Evolutionary conservation across 1,140 invertebrate genomes (phyloP).

Genomic region (Drosophila albomicans): DNA sequence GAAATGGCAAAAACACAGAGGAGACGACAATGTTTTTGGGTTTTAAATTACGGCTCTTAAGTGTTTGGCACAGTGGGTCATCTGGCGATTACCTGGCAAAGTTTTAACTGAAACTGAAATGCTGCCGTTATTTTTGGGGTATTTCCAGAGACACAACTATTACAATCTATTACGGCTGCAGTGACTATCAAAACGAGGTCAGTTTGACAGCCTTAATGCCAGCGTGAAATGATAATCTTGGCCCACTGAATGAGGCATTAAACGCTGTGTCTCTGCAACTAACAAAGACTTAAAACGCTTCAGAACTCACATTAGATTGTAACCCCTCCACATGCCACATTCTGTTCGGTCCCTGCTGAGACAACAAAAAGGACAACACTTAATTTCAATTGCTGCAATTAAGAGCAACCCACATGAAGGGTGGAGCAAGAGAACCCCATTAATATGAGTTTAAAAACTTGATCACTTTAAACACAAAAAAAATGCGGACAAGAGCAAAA

Average conservation of each 20-base stretch:
- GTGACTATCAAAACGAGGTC: slow-evolving; percentile 41
- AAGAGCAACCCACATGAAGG: slow-evolving; percentile 65
- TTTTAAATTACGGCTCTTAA: slow-evolving; percentile 39
- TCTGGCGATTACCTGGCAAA: slow-evolving; percentile 45
- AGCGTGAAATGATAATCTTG: slow-evolving; percentile 19
- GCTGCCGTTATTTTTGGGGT: not conserved
- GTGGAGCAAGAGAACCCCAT: slow-evolving; percentile 34
- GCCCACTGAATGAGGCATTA: slow-evolving; percentile 59
- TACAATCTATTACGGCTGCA: slow-evolving; percentile 37
- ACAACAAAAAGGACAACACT: slow-evolving; percentile 68
- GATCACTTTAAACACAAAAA: slow-evolving; percentile 33
- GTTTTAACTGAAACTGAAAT: slow-evolving; percentile 15
- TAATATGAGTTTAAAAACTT: slow-evolving; percentile 78
- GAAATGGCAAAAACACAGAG: not conserved
- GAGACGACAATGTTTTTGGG: slow-evolving; percentile 10
- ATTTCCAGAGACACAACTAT: slow-evolving; percentile 9
- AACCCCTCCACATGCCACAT: not conserved
- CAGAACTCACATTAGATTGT: slow-evolving; percentile 26
- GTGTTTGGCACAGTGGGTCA: slow-evolving; percentile 38
- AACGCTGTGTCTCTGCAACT: slow-evolving; percentile 58
- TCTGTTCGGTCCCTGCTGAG: not conserved
- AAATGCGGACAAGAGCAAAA: slow-evolving; percentile 19
- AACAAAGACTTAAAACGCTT: slow-evolving; percentile 57
- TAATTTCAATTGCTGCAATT: slow-evolving; percentile 82
- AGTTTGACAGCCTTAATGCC: slow-evolving; percentile 34